Percentiles rank a stretch among this genome's conserved stretches.
Evolutionary conservation across 2,797 vertebrate species (phyloP).

Genomic region (Adelosebastes latens): DNA sequence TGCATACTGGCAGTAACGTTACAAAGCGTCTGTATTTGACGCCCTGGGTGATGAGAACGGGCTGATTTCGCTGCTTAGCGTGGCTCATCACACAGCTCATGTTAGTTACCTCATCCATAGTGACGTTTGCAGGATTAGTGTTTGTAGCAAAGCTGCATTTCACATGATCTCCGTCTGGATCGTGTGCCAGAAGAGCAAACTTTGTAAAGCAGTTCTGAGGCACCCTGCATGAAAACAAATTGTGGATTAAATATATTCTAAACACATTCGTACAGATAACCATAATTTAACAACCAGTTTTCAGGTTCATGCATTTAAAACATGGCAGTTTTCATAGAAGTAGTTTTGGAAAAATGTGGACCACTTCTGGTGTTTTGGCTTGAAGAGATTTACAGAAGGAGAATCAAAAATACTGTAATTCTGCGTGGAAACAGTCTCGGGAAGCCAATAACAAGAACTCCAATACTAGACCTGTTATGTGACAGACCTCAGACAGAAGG

Average conservation of each 20-base stretch:
- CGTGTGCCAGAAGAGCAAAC: conserved; percentile 67
- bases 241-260: neutral
- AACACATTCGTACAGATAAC: neutral
- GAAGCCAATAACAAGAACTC: too few relatives aligned
- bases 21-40: neutral
- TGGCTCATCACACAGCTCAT: neutral
- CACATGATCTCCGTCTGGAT: conserved; percentile 74
- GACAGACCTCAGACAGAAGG: too few relatives aligned
- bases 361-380: neutral
- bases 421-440: too few relatives aligned
- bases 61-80: neutral
- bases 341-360: neutral
- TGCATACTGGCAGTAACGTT: too few relatives aligned
- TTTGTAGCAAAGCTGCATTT: conserved; percentile 51
- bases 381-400: neutral
- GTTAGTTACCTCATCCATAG: conserved; percentile 66
- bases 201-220: conserved; percentile 75
- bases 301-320: neutral
- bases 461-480: too few relatives aligned
- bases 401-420: neutral
- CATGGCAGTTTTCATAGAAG: neutral
- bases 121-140: conserved; percentile 22
- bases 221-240: conserved; percentile 50
- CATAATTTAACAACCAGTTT: neutral
- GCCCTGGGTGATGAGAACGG: too few relatives aligned